Evolutionary conservation across 2,888 invertebrate species (phyloP).

Genomic region (Aphidius colemani): DNA sequence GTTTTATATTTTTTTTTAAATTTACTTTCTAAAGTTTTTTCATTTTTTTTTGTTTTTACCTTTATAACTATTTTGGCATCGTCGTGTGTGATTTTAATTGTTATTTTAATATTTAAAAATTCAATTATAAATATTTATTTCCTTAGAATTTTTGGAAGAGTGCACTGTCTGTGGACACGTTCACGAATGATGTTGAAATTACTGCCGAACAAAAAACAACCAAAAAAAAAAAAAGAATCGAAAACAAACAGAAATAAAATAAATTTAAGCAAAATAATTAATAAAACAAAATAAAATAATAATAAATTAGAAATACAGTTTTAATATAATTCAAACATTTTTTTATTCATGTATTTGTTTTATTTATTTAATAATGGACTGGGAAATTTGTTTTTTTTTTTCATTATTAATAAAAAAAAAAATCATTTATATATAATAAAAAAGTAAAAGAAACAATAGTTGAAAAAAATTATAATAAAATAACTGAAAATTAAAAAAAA

Average conservation of each 20-base stretch:
- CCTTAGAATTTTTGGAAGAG: conserved; percentile 13
- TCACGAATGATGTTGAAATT: neutral
- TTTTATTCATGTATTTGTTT: conserved; percentile 10
- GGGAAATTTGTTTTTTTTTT: conserved; percentile 21
- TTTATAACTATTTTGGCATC: conserved; percentile 60
- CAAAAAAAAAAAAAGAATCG: neutral
- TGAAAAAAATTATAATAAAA: conserved; percentile 32
- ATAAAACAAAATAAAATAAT: conserved; percentile 19
- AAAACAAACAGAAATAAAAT: neutral
- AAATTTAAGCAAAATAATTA: neutral
- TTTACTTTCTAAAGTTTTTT: conserved; percentile 45
- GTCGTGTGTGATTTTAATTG: conserved; percentile 44
- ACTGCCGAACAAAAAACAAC: neutral
- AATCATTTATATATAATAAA: conserved; percentile 21
- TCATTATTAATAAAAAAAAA: conserved; percentile 21
- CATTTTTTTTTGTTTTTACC: conserved; percentile 38
- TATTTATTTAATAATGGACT: conserved; percentile 19
- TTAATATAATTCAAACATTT: conserved; percentile 22
- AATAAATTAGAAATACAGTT: conserved; percentile 32
- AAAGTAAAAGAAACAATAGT: conserved; percentile 5
- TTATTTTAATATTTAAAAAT: conserved; percentile 34
- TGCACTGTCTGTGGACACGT: neutral
- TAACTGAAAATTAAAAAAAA: conserved; percentile 35
- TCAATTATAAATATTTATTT: neutral
- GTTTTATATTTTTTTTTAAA: conserved; percentile 39